Percentiles rank a stretch among this genome's conserved stretches.
phyloP scores from a whole-genome alignment of 1,140 invertebrate genomes.

The Neomicropteryx cornuta region DNA sequence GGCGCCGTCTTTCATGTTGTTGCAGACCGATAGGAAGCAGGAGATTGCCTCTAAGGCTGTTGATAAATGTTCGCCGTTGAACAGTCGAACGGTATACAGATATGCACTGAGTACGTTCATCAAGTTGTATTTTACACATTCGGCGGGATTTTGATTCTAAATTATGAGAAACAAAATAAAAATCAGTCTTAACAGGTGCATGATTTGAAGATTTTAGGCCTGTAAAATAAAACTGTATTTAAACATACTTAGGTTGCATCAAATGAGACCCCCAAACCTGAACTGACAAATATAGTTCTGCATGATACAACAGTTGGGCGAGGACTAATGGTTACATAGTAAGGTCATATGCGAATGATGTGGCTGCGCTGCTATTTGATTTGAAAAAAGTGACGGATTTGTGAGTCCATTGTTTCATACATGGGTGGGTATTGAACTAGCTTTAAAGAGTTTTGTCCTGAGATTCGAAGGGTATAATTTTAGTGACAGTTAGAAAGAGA shows the following conservation, averaged over 20 bases:
- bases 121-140: conserved; percentile 55
- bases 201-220: conserved; percentile 3
- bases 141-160: conserved; percentile 48
- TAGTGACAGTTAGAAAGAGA: too few relatives aligned
- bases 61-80: conserved; percentile 56
- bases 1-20: conserved; percentile 45
- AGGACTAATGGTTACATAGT: too few relatives aligned
- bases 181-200: conserved; percentile 7
- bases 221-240: conserved; percentile 8
- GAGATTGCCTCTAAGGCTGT: conserved; percentile 44
- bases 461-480: too few relatives aligned
- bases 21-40: conserved; percentile 46
- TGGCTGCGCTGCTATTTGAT: too few relatives aligned
- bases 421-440: too few relatives aligned
- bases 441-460: too few relatives aligned
- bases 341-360: too few relatives aligned
- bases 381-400: too few relatives aligned
- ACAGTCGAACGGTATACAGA: conserved; percentile 50
- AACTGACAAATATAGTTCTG: background rate
- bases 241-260: conserved; percentile 4
- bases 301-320: background rate
- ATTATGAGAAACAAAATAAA: conserved; percentile 23
- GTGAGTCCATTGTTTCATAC: too few relatives aligned
- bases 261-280: background rate
- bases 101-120: conserved; percentile 59